Evolutionary conservation across 1,140 invertebrate genomes (phyloP).

Genomic region (Bombus cullumanus): DNA sequence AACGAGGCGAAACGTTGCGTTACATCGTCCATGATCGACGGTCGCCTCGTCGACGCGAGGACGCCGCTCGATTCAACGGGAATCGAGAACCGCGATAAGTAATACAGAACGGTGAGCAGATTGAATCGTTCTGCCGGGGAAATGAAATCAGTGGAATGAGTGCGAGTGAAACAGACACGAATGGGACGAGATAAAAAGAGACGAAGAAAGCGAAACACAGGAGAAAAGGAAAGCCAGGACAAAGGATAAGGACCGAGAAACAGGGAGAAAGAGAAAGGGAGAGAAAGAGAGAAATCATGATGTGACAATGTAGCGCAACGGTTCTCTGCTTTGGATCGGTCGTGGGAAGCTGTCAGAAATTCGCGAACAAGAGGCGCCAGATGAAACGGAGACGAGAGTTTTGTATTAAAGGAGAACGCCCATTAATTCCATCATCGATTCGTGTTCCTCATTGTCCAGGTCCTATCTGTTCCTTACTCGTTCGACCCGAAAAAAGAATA

Average conservation of each 20-base stretch:
- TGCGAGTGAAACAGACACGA: not conserved
- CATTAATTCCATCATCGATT: slow-evolving; percentile 48
- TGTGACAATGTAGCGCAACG: not conserved
- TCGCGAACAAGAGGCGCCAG: not conserved
- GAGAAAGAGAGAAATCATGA: not conserved
- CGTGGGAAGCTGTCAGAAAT: slow-evolving; percentile 9
- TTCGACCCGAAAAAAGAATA: not conserved
- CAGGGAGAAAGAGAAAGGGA: no score
- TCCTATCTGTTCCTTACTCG: no score
- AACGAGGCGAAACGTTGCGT: not conserved
- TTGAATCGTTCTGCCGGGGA: slow-evolving; percentile 25
- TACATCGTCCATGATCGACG: not conserved
- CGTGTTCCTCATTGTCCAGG: slow-evolving; percentile 24
- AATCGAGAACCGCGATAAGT: slow-evolving; percentile 10
- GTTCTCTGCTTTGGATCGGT: not conserved
- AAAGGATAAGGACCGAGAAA: not conserved
- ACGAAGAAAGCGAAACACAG: no score
- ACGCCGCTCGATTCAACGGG: not conserved
- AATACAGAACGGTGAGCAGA: slow-evolving; percentile 22
- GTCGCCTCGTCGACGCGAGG: no score
- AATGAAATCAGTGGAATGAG: slow-evolving; percentile 25
- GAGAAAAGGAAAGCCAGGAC: not conserved
- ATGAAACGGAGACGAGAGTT: slow-evolving; percentile 4
- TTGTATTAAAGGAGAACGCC: slow-evolving; percentile 40
- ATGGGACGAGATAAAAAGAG: not conserved